phyloP scores from a whole-genome alignment of 2,797 vertebrate species.

The Glyptemys insculpta region DNA sequence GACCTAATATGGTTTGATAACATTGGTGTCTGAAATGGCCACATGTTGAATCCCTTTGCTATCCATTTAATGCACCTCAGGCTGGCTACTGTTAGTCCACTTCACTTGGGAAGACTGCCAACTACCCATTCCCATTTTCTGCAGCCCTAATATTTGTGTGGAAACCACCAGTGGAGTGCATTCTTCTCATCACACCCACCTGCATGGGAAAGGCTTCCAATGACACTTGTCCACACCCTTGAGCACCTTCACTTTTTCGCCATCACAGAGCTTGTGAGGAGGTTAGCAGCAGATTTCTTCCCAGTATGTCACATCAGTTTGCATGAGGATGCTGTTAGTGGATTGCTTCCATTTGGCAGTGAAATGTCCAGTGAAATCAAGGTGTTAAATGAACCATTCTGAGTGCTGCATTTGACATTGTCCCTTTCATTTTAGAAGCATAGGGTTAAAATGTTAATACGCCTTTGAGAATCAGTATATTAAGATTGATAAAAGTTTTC shows the following conservation, averaged over 20 bases:
- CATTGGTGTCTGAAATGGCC: background rate
- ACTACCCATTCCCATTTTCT: background rate
- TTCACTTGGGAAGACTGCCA: background rate
- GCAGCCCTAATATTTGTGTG: background rate
- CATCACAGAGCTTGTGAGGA: background rate
- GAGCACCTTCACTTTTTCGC: background rate
- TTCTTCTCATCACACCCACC: background rate
- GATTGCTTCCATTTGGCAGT: background rate
- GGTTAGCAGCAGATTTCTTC: background rate
- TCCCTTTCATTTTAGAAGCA: background rate
- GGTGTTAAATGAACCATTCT: background rate
- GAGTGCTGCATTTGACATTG: background rate
- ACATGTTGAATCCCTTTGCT: background rate
- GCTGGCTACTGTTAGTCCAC: background rate
- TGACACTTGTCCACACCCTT: background rate
- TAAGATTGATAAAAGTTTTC: background rate
- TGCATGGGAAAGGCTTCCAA: background rate
- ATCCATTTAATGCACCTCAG: background rate
- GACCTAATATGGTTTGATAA: background rate
- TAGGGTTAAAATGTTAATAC: background rate
- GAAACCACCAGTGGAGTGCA: background rate
- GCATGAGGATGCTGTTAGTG: background rate
- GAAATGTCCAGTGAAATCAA: background rate
- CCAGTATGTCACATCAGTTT: background rate
- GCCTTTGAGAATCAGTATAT: too few species aligned